These are phyloP conservation scores for Alethe castanea DNA, from an alignment of 2,113 vertebrate species.

Conservation along the genomic window DNA sequence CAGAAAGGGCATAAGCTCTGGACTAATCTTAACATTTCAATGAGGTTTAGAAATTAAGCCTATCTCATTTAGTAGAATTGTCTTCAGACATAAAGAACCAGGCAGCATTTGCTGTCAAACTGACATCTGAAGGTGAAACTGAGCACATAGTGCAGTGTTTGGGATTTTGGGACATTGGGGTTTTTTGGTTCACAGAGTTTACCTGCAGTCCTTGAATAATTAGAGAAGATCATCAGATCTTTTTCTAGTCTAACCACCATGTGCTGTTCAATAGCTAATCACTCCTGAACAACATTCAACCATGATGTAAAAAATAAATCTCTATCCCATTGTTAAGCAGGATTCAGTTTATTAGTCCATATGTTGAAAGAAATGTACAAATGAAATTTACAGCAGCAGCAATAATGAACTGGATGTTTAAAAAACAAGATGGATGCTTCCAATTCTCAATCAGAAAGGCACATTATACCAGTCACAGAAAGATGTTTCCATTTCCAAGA, in stretches of 20 bases:
- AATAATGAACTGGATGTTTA: background rate
- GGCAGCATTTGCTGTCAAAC: background rate
- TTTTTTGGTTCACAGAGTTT: background rate
- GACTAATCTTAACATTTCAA: background rate
- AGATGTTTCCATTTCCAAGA: conserved; percentile 6
- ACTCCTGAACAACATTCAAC: background rate
- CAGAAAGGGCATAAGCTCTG: background rate
- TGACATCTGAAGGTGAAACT: background rate
- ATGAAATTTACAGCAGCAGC: background rate
- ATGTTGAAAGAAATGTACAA: background rate
- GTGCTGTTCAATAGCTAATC: background rate
- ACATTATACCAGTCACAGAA: background rate
- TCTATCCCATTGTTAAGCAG: background rate
- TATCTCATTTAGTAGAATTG: background rate
- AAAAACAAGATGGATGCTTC: background rate
- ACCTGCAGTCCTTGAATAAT: background rate
- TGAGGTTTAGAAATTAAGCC: background rate
- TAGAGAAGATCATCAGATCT: background rate
- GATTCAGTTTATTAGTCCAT: background rate
- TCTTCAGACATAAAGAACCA: background rate
- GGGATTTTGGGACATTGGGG: rapidly evolving
- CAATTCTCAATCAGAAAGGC: background rate
- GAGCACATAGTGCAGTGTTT: background rate
- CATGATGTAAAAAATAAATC: background rate
- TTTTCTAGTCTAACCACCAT: background rate